A percentile compares a stretch with the other conserved stretches of the same genome.
Evolutionary conservation across 2,888 invertebrate species (phyloP).

Genomic region (Catocala fraxini): DNA sequence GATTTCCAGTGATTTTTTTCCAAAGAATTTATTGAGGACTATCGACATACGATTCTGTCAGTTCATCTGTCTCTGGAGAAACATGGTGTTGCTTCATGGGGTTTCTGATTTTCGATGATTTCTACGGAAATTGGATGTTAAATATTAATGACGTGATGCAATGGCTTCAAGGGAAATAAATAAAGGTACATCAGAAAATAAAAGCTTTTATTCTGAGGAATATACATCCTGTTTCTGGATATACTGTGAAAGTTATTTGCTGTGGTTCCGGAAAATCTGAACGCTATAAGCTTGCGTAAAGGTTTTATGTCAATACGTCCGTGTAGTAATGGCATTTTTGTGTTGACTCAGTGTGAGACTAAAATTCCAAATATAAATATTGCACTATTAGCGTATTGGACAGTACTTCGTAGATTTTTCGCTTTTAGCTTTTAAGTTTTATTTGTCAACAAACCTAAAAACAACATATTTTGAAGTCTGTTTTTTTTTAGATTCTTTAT

Average conservation of each 20-base stretch:
- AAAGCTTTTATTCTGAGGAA: conserved; percentile 2
- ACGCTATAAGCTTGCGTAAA: background rate
- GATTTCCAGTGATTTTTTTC: conserved; percentile 13
- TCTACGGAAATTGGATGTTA: conserved; percentile 9
- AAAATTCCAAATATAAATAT: background rate
- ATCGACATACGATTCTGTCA: conserved; percentile 13
- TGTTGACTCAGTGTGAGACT: conserved; percentile 1
- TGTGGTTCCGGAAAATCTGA: conserved; percentile 17
- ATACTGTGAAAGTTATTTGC: conserved; percentile 6
- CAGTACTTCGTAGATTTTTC: background rate
- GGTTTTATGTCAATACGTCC: conserved; percentile 4
- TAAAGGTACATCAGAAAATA: conserved; percentile 4
- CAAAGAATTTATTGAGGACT: conserved; percentile 16
- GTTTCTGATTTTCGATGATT: conserved; percentile 6
- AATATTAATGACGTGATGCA: conserved; percentile 16
- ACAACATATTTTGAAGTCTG: too few relatives aligned
- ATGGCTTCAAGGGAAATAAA: conserved; percentile 13
- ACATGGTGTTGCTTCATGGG: conserved; percentile 9
- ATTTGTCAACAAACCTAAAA: too few relatives aligned
- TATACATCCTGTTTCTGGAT: background rate
- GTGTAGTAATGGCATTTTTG: conserved; percentile 7
- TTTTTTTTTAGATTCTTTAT: too few relatives aligned
- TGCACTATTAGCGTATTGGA: background rate
- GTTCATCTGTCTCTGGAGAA: conserved; percentile 13
- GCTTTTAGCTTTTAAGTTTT: background rate